A percentile compares a stretch with the other conserved stretches of the same genome.
Conservation (phyloP, 2,113 vertebrate species). For the Eubucco bourcierii region DNA sequence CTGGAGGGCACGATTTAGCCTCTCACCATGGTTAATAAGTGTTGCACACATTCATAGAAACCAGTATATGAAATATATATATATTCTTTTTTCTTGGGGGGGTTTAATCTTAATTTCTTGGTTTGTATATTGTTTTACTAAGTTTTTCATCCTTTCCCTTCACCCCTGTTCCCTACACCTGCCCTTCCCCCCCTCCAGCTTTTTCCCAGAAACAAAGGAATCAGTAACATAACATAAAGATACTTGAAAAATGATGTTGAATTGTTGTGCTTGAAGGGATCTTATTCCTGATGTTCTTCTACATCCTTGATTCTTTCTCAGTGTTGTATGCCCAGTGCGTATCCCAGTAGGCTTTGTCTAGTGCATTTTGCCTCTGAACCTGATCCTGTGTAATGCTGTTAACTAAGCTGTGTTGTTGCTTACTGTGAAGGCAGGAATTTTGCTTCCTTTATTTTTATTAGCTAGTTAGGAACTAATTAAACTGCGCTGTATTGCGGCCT, state of each 20-base stretch:
- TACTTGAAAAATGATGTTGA: conserved; percentile 74
- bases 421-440: conserved; percentile 76
- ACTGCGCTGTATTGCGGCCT: conserved; percentile 70
- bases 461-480: conserved; percentile 69
- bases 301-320: conserved; percentile 71
- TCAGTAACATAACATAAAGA: conserved; percentile 57
- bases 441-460: conserved; percentile 74
- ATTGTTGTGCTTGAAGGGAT: conserved; percentile 71
- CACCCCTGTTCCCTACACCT: not conserved
- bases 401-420: conserved; percentile 79
- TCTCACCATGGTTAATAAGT: conserved; percentile 76
- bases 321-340: conserved; percentile 74
- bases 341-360: conserved; percentile 72
- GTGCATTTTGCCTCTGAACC: conserved; percentile 74
- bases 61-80: conserved; percentile 68
- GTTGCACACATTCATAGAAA: conserved; percentile 76
- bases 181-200: not conserved
- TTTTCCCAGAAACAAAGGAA: conserved; percentile 40
- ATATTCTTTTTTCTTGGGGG: conserved; percentile 48
- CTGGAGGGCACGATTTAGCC: conserved; percentile 72
- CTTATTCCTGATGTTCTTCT: conserved; percentile 68
- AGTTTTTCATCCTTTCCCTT: conserved; percentile 49
- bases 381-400: conserved; percentile 79
- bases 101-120: conserved; percentile 61
- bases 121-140: conserved; percentile 74